Evolutionary conservation across 2,113 vertebrate species (phyloP), one percentile per base, ranked within the genome.

Genomic region (Corythaixoides concolor): DNA sequence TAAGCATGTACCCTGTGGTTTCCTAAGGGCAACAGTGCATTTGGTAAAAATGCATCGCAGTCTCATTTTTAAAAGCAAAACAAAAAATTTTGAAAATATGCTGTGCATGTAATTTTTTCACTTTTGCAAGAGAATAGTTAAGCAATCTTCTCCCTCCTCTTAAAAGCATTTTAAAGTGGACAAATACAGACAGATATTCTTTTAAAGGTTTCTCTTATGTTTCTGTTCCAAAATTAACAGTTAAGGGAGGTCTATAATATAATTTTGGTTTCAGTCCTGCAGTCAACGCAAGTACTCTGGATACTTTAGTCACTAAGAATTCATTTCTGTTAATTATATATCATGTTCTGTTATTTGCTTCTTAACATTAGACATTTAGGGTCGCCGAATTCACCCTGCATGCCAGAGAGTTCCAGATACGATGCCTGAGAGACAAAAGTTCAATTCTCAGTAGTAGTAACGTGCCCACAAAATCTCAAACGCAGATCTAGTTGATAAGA

Each of bases 281-380:
- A 33, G 53, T 53, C 53, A 45, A 15, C 91, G 39, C 0, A 50
- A 79, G 77, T 41, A 32, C 87, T 62, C 80, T 96, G 89, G 73
- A 85, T 96, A 63, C 95, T 96, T 78, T 88, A 97, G 47, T 60
- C 55, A 60, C 79, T 74, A 68, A 75, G 64, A 78, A 80, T 37
- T 92, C 41, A 62, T 78, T 74, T 92, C 89, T 59, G 21, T 96
- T 97, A 96, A 97, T 96, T 96, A 76, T 73, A 97, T 90, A 87
- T 60, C 67, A 14, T 35, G 90, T 91, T 91, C 79, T 93, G 94
- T 85, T 96, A 92, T 87, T 85, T 97, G 53, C 85, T 96, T 95
- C 75, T 93, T 85, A 89, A 79, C 78, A 30, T 12, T 43, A 89
- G 96, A 69, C 94, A 91, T 93, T 93, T 68, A 17, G 35, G 97